A percentile compares a stretch with the other conserved stretches of the same genome.
These are phyloP conservation scores for Gila robusta DNA, from an alignment of 2,797 vertebrate species.

Conservation along the genomic window DNA sequence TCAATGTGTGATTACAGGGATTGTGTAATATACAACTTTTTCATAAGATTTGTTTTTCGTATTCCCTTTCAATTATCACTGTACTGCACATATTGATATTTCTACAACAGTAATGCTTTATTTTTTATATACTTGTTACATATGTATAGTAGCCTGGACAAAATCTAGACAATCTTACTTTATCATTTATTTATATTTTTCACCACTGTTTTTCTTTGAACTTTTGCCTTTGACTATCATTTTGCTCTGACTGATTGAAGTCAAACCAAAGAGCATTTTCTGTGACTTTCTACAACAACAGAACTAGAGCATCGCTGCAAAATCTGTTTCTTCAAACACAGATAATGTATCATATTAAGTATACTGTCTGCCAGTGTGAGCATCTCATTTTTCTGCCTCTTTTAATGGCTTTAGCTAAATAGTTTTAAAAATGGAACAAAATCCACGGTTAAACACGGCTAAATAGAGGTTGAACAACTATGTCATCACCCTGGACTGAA, in stretches of 20 bases:
- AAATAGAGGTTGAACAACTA: conserved; percentile 9
- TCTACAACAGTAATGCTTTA: background rate
- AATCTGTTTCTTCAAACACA: background rate
- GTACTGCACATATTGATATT: background rate
- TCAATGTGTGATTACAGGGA: background rate
- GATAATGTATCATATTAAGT: background rate
- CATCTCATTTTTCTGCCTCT: background rate
- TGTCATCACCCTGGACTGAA: conserved; percentile 24
- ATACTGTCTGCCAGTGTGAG: background rate
- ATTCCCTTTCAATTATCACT: background rate
- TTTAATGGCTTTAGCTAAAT: background rate
- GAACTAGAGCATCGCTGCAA: background rate
- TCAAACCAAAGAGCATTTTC: background rate
- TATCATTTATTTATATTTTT: background rate
- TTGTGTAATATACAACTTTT: background rate
- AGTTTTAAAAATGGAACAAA: background rate
- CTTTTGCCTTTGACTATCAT: background rate
- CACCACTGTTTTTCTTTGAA: background rate
- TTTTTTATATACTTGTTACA: background rate
- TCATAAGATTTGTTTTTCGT: background rate
- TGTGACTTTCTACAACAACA: background rate
- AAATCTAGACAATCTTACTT: background rate
- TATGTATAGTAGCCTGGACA: background rate
- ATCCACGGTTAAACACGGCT: background rate
- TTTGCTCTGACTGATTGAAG: background rate